Base-by-base conservation (phyloP, 1,140 invertebrate species). In the Heliconius nattereri region DNA sequence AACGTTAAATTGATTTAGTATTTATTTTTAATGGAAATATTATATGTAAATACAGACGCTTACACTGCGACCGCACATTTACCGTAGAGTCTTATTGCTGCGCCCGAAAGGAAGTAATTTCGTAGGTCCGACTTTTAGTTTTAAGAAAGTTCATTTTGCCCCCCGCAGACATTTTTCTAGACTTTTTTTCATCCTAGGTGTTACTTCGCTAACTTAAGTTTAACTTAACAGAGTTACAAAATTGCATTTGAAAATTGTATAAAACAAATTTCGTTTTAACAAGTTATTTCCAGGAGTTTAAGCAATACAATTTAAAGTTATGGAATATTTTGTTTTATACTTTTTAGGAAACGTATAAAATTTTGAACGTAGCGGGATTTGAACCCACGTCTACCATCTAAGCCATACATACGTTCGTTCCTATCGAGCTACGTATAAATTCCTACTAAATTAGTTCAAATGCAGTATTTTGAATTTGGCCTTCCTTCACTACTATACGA, bases 41-140 rank as follows among this genome's bases (percentile, higher is more conserved):
- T 66, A 29, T 66, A 66, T 66, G 23, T 23, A 29, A 66, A 66
- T 52, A 16, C 89, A 85, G 87, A 82, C n/a, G 0, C 35, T 87
- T 23, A 85, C 72, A 66, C 3, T 66, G 1, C 54, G 60, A 70
- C 89, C 86, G 40, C 85, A 78, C 86, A 83, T 80, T 81, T 78
- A 73, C 90, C 90, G 92, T 92, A 94, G 91, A 94, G 90, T 94
- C 92, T 92, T 94, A 93, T 94, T 92, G 89, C 91, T 87, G 81
- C 90, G 92, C 92, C 91, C 90, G 89, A 89, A 60, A 85, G 89
- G 91, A 94, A 94, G 91, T 92, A 94, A 94, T 94, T 94, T 93
- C 86, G 92, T 92, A 92, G 92, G 91, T 93, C 91, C 89, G 90
- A 92, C 91, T 94, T 91, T 92, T 94, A 92, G 88, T 92, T 93